A percentile compares a stretch with the other conserved stretches of the same genome.
phyloP scores from a whole-genome alignment of 2,113 vertebrate species.

The Daboia siamensis region DNA sequence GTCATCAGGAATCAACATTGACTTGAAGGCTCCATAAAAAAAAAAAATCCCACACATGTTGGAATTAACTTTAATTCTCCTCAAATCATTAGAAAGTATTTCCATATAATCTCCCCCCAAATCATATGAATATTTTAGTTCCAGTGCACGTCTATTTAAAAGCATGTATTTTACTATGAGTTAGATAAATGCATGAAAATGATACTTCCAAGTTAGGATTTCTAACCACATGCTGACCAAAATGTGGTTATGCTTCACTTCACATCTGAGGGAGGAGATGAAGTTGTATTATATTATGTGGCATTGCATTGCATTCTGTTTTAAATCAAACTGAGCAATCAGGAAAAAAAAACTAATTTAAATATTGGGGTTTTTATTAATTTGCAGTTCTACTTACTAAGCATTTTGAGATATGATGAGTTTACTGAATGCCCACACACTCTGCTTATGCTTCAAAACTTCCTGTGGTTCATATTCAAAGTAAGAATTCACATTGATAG shows the following conservation, averaged over 20 bases:
- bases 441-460: slow-evolving; percentile 3
- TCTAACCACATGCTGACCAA: background rate
- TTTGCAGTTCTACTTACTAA: background rate
- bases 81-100: background rate
- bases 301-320: background rate
- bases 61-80: background rate
- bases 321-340: accelerated
- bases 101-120: background rate
- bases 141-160: background rate
- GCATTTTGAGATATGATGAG: accelerated
- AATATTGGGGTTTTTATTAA: background rate
- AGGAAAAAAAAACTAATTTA: background rate
- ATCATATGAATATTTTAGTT: background rate
- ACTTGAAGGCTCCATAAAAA: background rate
- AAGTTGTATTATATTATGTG: background rate
- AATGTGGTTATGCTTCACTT: background rate
- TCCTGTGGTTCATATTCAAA: background rate
- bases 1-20: background rate
- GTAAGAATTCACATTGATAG: background rate
- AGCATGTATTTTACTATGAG: background rate
- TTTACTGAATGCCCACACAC: background rate
- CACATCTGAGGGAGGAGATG: background rate
- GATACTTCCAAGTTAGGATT: background rate
- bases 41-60: background rate
- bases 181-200: background rate